A percentile compares a stretch with the other conserved stretches of the same genome.
phyloP scores from a whole-genome alignment of 2,797 vertebrate species.

The Gobionotothen gibberifrons region DNA sequence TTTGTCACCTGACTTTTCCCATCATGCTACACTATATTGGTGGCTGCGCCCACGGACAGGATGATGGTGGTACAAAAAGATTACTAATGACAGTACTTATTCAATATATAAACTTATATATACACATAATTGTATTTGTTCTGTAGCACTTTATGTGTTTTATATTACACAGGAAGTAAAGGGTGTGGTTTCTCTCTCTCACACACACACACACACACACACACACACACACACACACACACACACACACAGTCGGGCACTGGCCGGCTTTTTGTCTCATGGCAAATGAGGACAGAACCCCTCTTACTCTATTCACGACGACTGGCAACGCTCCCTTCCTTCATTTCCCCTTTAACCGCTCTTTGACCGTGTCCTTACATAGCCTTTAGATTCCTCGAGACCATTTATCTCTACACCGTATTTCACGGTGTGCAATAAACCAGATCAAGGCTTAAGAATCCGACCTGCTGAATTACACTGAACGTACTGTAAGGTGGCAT shows the following conservation, averaged over 20 bases:
- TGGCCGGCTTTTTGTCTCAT: slow-evolving; percentile 64
- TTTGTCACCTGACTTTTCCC: slow-evolving; percentile 37
- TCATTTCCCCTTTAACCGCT: slow-evolving; percentile 31
- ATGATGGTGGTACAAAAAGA: slow-evolving; percentile 20
- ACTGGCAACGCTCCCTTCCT: slow-evolving; percentile 28
- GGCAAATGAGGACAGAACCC: slow-evolving; percentile 70
- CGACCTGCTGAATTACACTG: background rate
- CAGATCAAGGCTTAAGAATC: background rate
- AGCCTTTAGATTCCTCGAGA: slow-evolving; percentile 43
- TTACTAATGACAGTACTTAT: background rate
- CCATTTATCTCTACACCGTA: background rate
- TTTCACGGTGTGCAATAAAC: slow-evolving; percentile 3
- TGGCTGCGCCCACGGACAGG: background rate
- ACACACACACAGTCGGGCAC: slow-evolving; percentile 24
- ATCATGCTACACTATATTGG: slow-evolving; percentile 16
- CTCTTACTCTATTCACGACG: slow-evolving; percentile 38
- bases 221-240: slow-evolving; percentile 12
- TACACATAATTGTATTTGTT: background rate
- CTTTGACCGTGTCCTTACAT: slow-evolving; percentile 30
- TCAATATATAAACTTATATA: background rate
- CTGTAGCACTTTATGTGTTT: slow-evolving; percentile 33
- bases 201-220: slow-evolving; percentile 5
- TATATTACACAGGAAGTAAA: slow-evolving; percentile 75
- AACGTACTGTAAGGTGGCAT: slow-evolving; percentile 7
- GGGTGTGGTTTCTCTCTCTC: slow-evolving; percentile 80